A percentile compares a stretch with the other conserved stretches of the same genome.
These are phyloP conservation scores for Thamnophis sirtalis DNA, from an alignment of 2,113 vertebrate species.

Conservation along the genomic window DNA sequence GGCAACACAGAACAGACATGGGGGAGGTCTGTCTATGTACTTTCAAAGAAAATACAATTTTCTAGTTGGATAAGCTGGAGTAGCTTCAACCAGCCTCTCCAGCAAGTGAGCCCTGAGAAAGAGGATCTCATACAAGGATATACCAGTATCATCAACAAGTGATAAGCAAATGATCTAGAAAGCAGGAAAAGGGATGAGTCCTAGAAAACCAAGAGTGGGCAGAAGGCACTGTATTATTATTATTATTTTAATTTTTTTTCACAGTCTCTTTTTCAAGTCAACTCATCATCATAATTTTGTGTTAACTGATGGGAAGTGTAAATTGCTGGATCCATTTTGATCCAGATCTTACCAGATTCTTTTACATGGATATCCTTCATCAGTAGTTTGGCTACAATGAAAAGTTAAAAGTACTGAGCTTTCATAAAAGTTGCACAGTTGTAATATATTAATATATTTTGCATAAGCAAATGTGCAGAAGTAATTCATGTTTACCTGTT, in stretches of 20 bases:
- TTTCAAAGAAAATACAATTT: background rate
- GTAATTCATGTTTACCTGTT: background rate
- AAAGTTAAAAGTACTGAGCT: background rate
- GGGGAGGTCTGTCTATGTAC: background rate
- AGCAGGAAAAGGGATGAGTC: background rate
- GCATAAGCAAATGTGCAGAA: background rate
- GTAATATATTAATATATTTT: background rate
- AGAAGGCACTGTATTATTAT: background rate
- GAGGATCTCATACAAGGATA: background rate
- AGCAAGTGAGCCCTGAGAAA: background rate
- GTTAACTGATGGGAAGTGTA: background rate
- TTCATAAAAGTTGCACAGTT: background rate
- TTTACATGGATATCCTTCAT: slow-evolving; percentile 11
- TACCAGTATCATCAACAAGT: background rate
- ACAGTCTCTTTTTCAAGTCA: background rate
- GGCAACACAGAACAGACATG: background rate
- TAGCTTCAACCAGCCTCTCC: background rate
- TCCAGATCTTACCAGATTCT: background rate
- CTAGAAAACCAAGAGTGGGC: background rate
- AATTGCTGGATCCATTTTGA: background rate
- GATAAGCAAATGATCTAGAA: background rate
- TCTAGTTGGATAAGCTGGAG: background rate
- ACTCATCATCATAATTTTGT: background rate
- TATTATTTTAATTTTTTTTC: background rate
- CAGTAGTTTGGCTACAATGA: slow-evolving; percentile 38